Percentiles rank a stretch among this genome's conserved stretches.
Conservation (phyloP, 2,888 invertebrate genomes). For the Caenorhabditis doughertyi region DNA sequence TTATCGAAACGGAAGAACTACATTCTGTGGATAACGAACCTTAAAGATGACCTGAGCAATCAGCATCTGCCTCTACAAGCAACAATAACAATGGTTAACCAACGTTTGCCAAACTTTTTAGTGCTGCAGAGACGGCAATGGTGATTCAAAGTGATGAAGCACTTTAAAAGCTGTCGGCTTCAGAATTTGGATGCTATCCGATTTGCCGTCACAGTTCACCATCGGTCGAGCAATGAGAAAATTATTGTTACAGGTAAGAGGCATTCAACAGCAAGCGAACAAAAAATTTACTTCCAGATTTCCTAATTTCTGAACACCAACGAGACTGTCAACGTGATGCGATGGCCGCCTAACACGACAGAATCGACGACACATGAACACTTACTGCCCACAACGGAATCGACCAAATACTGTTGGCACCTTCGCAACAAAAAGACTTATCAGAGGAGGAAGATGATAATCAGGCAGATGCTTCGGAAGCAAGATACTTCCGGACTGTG, state of each 20-base stretch:
- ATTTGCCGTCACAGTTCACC: slow-evolving; percentile 7
- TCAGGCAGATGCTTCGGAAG: slow-evolving; percentile 47
- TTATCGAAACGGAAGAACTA: too few relatives aligned
- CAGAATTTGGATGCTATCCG: slow-evolving; percentile 47
- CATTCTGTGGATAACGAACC: too few relatives aligned
- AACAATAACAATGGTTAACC: slow-evolving; percentile 1
- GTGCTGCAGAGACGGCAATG: too few relatives aligned
- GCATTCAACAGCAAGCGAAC: background rate
- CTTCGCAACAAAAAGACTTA: slow-evolving; percentile 43
- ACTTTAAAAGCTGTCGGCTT: slow-evolving; percentile 45
- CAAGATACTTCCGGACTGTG: slow-evolving; percentile 32
- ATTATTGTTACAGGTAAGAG: slow-evolving; percentile 39
- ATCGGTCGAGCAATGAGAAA: slow-evolving; percentile 40
- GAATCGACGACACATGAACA: slow-evolving; percentile 61
- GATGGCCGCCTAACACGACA: background rate
- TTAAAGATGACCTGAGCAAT: too few relatives aligned
- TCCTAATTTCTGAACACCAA: slow-evolving; percentile 46
- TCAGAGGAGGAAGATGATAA: slow-evolving; percentile 62
- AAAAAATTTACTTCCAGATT: slow-evolving; percentile 20
- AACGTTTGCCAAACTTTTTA: slow-evolving; percentile 35
- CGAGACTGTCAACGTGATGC: background rate
- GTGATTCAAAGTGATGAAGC: slow-evolving; percentile 28
- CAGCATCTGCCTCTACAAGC: too few relatives aligned
- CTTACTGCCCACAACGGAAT: slow-evolving; percentile 53
- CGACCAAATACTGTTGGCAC: slow-evolving; percentile 68